Conservation (phyloP, 2,888 invertebrate genomes). For the Drosophila eohydei region DNA sequence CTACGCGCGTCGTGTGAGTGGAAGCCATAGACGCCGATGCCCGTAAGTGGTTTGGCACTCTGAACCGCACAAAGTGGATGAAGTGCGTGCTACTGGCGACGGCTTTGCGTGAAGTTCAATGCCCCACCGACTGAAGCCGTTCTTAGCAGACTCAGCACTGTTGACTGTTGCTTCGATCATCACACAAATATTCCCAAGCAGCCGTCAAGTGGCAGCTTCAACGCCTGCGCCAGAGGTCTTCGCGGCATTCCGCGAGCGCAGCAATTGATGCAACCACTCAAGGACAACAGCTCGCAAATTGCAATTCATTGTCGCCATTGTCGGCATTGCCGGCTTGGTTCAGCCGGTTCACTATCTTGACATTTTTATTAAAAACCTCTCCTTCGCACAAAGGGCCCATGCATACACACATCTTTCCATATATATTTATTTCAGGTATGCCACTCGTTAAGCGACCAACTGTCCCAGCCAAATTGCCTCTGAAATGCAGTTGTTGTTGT, state of each 20-base stretch:
- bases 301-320: slow-evolving; percentile 61
- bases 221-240: slow-evolving; percentile 34
- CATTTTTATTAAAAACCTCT: slow-evolving; percentile 74
- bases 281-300: slow-evolving; percentile 47
- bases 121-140: slow-evolving; percentile 26
- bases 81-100: slow-evolving; percentile 22
- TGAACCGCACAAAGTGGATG: slow-evolving; percentile 29
- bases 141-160: slow-evolving; percentile 7
- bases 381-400: slow-evolving; percentile 64
- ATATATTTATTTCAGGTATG: slow-evolving; percentile 58
- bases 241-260: slow-evolving; percentile 24
- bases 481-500: slow-evolving; percentile 26
- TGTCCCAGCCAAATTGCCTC: slow-evolving; percentile 34
- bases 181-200: slow-evolving; percentile 20
- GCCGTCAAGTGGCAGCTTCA: slow-evolving; percentile 36
- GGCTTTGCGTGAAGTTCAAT: slow-evolving; percentile 39
- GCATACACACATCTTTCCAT: background rate
- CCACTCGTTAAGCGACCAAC: slow-evolving; percentile 66
- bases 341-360: slow-evolving; percentile 45
- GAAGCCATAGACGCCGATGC: slow-evolving; percentile 38
- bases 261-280: slow-evolving; percentile 44
- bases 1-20: slow-evolving; percentile 22
- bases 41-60: slow-evolving; percentile 44
- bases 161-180: slow-evolving; percentile 10
- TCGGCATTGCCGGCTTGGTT: slow-evolving; percentile 24